Evolutionary conservation across 2,888 invertebrate genomes (phyloP).

Genomic region (Sclerodermus sp.): DNA sequence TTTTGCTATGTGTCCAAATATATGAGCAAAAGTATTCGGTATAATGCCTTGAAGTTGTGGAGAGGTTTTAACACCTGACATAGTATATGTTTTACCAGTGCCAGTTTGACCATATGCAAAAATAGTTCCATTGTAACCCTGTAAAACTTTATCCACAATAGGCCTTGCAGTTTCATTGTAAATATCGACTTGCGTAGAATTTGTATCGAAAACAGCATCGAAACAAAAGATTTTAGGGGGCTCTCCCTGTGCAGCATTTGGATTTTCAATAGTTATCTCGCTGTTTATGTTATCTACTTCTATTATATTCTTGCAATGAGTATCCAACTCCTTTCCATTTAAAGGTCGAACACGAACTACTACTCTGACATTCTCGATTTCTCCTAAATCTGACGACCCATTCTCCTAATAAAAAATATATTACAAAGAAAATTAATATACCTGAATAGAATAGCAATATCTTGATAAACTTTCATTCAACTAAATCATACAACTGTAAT

Average conservation of each 20-base stretch:
- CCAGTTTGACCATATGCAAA: constrained; percentile 92
- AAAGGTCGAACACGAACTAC: constrained; percentile 93
- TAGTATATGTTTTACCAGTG: constrained; percentile 98
- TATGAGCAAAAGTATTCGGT: constrained; percentile 98
- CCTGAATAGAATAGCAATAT: too few relatives aligned
- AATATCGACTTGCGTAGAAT: constrained; percentile 88
- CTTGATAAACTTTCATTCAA: too few relatives aligned
- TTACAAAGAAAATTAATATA: neutral
- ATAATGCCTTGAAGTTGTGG: constrained; percentile 94
- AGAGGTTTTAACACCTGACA: constrained; percentile 88
- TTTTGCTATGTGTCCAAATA: constrained; percentile 96
- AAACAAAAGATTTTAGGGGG: constrained; percentile 90
- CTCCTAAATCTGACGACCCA: constrained; percentile 61
- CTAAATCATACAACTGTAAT: too few relatives aligned
- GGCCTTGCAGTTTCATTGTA: constrained; percentile 96
- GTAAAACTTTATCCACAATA: constrained; percentile 93
- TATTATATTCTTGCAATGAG: constrained; percentile 73
- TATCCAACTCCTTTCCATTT: constrained; percentile 79
- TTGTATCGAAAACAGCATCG: constrained; percentile 89
- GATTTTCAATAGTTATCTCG: constrained; percentile 77
- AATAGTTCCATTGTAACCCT: constrained; percentile 95
- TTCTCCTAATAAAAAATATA: constrained; percentile 56
- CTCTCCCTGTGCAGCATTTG: constrained; percentile 70
- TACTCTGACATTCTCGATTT: constrained; percentile 93
- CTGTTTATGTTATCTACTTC: constrained; percentile 76